Evolutionary conservation across 2,113 vertebrate species (phyloP).

Genomic region (Chlorocebus sabaeus): DNA sequence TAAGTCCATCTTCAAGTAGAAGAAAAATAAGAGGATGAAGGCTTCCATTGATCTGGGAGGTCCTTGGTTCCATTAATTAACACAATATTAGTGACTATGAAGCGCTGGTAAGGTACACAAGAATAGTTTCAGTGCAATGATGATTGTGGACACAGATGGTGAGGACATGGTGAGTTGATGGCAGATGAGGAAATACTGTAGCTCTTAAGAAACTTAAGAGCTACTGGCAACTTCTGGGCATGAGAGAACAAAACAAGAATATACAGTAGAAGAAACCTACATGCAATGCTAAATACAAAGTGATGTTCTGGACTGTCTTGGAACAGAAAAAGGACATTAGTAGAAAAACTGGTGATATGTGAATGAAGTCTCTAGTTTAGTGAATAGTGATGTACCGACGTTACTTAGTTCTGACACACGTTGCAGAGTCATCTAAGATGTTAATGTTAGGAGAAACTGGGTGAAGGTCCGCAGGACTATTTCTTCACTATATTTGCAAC

Average conservation of each 20-base stretch:
- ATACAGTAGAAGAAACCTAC: not conserved
- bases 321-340: not conserved
- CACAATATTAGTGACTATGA: not conserved
- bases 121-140: not conserved
- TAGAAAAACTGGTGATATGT: not conserved
- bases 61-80: not conserved
- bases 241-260: not conserved
- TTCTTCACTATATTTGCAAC: not conserved
- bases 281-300: not conserved
- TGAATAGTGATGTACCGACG: not conserved
- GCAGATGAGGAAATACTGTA: not conserved
- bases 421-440: not conserved
- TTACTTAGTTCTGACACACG: not conserved
- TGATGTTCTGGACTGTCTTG: not conserved
- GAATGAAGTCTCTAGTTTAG: not conserved
- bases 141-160: not conserved
- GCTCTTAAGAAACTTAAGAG: not conserved
- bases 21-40: not conserved
- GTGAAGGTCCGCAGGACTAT: fast-evolving
- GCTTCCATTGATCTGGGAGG: not conserved
- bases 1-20: not conserved
- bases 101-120: not conserved
- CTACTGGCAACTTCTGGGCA: not conserved
- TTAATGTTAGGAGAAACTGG: not conserved
- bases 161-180: not conserved